Base-by-base conservation (phyloP, 2,797 vertebrate species). In the Sebastiscus albofasciatus region DNA sequence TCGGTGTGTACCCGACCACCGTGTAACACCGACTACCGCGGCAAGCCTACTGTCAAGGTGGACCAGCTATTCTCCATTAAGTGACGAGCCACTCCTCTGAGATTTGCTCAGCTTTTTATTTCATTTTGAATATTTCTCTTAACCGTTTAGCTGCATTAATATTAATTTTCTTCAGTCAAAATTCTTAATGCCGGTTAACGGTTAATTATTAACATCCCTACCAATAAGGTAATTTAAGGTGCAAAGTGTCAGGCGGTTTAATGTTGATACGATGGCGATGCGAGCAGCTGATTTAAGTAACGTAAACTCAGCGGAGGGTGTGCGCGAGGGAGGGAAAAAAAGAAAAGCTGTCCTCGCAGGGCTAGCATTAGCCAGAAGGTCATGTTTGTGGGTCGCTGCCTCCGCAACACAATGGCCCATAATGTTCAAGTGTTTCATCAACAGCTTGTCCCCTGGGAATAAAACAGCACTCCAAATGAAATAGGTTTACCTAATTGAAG, bases 351-450 rank as follows among this genome's bases (percentile, higher is more conserved):
- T 67, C 54, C 56, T 83, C 66, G 46, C 68, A 56, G 69, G 62
- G 91, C 75, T 73, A 72, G 81, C 84, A 67, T 80, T 77, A 84
- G 64, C 68, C 54, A 20, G 67, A 27, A 39, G 86, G 86, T 86
- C 71, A 60, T 34, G 52, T 74, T 80, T 71, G 58, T 33, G 80
- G 82, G 86, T 86, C 87, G 56, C 68, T 27, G 82, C 86, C 80
- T 89, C 73, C 59, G 36, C 75, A 81, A 81, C 80, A 67, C 75
- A 66, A 72, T 31, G 54, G 54, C 58, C 78, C 61, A 18, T 82
- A 79, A 87, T 61, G 77, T 82, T 67, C 20, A 26, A 27, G 71
- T n/a, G 82, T 85, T 81, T 88, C 88, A 84, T 82, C 83, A 80
- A 66, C 78, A 72, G 79, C 74, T 58, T n/a, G 79, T 86, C 82